A percentile compares a stretch with the other conserved stretches of the same genome.
These are phyloP conservation scores for Phoronis australis DNA, from an alignment of 2,888 invertebrate genomes.

Conservation along the genomic window DNA sequence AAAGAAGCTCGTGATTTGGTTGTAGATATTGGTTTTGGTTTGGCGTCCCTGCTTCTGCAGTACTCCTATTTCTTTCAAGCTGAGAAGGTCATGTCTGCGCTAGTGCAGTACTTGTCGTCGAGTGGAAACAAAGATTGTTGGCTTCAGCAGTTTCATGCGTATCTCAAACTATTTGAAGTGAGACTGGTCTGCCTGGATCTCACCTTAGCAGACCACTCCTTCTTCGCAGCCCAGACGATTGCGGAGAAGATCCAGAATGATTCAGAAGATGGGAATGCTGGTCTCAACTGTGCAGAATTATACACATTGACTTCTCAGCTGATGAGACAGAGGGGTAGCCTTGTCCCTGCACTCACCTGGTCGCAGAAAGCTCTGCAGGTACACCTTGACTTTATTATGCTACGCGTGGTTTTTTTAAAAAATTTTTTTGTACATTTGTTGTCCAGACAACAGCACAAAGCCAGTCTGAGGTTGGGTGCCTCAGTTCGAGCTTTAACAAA, in stretches of 20 bases:
- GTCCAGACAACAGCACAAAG: too few species aligned
- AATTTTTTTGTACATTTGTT: not conserved
- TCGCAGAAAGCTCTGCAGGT: conserved; percentile 36
- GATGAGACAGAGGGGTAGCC: conserved; percentile 35
- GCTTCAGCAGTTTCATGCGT: conserved; percentile 33
- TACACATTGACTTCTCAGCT: conserved; percentile 29
- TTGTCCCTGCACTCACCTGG: conserved; percentile 35
- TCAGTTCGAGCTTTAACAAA: too few species aligned
- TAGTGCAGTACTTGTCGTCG: conserved; percentile 27
- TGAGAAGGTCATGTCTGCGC: conserved; percentile 24
- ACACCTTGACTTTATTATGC: not conserved
- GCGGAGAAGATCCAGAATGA: conserved; percentile 37
- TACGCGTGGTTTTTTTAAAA: not conserved
- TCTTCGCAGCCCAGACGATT: conserved; percentile 30
- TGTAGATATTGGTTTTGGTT: conserved; percentile 27
- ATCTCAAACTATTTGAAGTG: too few species aligned
- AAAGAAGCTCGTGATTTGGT: conserved; percentile 12
- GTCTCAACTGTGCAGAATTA: conserved; percentile 29
- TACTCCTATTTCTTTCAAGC: conserved; percentile 29
- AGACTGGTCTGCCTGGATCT: conserved; percentile 35
- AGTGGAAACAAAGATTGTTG: conserved; percentile 32
- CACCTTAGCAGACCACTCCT: conserved; percentile 26
- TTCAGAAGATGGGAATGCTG: conserved; percentile 41
- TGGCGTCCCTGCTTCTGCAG: conserved; percentile 33
- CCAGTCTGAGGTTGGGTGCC: too few species aligned